Conservation (phyloP, 2,113 vertebrate genomes). For the Promerops cafer region DNA sequence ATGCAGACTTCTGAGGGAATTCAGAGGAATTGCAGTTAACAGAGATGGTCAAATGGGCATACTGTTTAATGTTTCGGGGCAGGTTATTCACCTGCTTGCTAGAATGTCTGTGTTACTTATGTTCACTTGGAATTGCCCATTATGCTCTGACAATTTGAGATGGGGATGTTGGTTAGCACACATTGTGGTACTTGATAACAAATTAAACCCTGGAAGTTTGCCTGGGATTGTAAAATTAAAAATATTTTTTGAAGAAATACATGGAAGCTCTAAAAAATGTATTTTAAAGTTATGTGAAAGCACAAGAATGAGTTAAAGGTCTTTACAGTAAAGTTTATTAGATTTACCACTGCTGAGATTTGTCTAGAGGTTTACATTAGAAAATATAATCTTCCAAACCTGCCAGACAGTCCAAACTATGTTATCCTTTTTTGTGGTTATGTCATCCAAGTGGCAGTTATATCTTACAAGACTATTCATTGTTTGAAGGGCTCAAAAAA, state of each 20-base stretch:
- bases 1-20: neutral
- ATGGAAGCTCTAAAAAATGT: neutral
- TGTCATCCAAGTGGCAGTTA: conserved; percentile 15
- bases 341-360: conserved; percentile 20
- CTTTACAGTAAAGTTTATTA: conserved; percentile 39
- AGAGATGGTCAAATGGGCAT: neutral
- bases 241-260: neutral
- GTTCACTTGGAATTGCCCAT: neutral
- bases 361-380: neutral
- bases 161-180: neutral
- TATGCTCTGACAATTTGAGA: neutral
- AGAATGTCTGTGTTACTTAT: fast-evolving
- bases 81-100: neutral
- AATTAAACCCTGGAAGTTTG: neutral
- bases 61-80: neutral
- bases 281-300: neutral
- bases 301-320: conserved; percentile 14
- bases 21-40: neutral
- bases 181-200: too few species aligned
- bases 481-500: conserved; percentile 9
- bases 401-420: neutral
- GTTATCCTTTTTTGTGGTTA: conserved; percentile 46
- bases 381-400: conserved; percentile 50
- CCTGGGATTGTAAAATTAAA: neutral
- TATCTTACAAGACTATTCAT: conserved; percentile 17